Conservation (phyloP, 2,888 invertebrate species). For the Idaea biselata region DNA sequence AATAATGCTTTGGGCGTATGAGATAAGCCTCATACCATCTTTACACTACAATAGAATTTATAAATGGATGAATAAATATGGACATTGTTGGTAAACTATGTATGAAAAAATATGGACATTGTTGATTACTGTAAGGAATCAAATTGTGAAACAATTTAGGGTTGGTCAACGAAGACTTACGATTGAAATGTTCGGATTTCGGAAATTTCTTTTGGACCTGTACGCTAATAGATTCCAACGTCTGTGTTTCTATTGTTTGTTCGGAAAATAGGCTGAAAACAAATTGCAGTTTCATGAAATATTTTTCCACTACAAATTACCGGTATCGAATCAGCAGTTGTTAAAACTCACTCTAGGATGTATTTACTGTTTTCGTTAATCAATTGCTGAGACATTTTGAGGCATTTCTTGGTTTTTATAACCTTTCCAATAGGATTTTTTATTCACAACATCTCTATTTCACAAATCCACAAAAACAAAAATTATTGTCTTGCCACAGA, state of each 20-base stretch:
- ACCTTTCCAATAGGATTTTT: neutral
- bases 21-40: too few relatives aligned
- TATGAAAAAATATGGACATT: too few relatives aligned
- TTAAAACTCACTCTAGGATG: constrained; percentile 66
- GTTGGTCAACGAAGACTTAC: constrained; percentile 55
- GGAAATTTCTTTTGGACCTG: constrained; percentile 90
- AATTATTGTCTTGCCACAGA: neutral
- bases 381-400: constrained; percentile 65
- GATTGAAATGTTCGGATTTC: constrained; percentile 88
- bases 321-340: neutral
- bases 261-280: constrained; percentile 85
- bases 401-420: neutral
- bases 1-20: too few relatives aligned
- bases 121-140: too few relatives aligned
- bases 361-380: constrained; percentile 75
- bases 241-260: constrained; percentile 86
- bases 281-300: constrained; percentile 7
- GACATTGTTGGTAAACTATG: too few relatives aligned
- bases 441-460: neutral
- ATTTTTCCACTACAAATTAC: neutral
- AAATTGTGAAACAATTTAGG: neutral
- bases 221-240: constrained; percentile 87
- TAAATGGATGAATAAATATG: too few relatives aligned
- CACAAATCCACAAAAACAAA: neutral
- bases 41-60: too few relatives aligned